phyloP scores from a whole-genome alignment of 2,888 invertebrate genomes.

The Catocala sponsa region DNA sequence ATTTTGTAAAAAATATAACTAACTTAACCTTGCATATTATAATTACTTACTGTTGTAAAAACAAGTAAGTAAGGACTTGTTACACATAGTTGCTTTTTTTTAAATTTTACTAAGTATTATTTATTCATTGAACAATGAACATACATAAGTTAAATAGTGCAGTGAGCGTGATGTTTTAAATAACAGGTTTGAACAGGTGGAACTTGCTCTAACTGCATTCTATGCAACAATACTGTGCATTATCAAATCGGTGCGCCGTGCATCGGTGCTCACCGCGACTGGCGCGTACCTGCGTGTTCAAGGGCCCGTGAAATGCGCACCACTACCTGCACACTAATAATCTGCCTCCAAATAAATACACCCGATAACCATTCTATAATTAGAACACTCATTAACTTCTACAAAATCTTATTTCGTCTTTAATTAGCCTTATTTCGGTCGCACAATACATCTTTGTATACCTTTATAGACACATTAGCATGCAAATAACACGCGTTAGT shows the following conservation, averaged over 20 bases:
- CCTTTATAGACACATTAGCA: constrained; percentile 16
- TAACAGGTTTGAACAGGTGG: constrained; percentile 69
- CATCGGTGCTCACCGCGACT: constrained; percentile 68
- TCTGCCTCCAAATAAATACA: constrained; percentile 43
- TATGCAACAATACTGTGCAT: constrained; percentile 67
- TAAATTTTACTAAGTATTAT: constrained; percentile 28
- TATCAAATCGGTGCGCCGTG: constrained; percentile 77
- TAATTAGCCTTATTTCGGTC: not conserved
- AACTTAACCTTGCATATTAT: no score
- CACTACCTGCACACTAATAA: constrained; percentile 51
- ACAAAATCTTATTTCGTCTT: not conserved
- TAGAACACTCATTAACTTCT: constrained; percentile 31
- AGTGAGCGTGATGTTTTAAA: constrained; percentile 52
- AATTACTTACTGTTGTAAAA: no score
- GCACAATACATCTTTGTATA: not conserved
- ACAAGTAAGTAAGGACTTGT: not conserved
- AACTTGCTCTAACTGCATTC: constrained; percentile 64
- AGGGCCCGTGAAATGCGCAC: constrained; percentile 78
- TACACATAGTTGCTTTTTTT: constrained; percentile 12
- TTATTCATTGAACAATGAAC: constrained; percentile 50
- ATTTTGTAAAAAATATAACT: no score
- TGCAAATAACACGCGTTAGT: constrained; percentile 28
- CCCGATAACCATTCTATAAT: constrained; percentile 44
- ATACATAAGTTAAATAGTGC: constrained; percentile 45
- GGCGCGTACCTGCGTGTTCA: constrained; percentile 71